Evolutionary conservation across 2,888 invertebrate species (phyloP).

Genomic region (Napeogenes inachia): DNA sequence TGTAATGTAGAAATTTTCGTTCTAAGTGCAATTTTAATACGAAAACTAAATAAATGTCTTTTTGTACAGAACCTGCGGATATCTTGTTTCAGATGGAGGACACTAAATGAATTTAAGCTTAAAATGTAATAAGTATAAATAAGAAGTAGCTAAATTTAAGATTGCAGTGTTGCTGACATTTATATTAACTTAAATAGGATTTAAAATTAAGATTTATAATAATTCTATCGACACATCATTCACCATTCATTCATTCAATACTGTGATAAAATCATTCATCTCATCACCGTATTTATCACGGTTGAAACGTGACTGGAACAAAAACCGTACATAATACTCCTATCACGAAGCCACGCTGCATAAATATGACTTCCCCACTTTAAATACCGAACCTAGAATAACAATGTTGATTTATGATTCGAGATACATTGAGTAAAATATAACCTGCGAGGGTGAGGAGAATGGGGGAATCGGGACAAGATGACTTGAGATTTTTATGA

Average conservation of each 20-base stretch:
- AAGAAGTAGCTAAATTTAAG: too few relatives aligned
- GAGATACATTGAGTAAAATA: slow-evolving; percentile 52
- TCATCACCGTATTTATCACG: slow-evolving; percentile 17
- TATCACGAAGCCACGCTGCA: slow-evolving; percentile 52
- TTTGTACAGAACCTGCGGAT: too few relatives aligned
- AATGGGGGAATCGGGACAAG: slow-evolving; percentile 20
- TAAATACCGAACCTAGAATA: slow-evolving; percentile 40
- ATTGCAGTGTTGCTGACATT: too few relatives aligned
- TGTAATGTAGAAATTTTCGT: too few relatives aligned
- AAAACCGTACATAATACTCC: slow-evolving; percentile 39
- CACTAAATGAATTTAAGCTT: too few relatives aligned
- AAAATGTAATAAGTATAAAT: too few relatives aligned
- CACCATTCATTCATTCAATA: slow-evolving; percentile 21
- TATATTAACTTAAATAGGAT: too few relatives aligned
- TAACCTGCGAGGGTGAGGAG: slow-evolving; percentile 36
- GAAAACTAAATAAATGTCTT: too few relatives aligned
- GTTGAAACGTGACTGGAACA: slow-evolving; percentile 36
- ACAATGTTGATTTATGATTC: slow-evolving; percentile 61
- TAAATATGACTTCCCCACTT: slow-evolving; percentile 59
- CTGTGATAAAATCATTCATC: slow-evolving; percentile 9
- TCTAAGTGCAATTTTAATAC: too few relatives aligned
- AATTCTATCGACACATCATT: background rate
- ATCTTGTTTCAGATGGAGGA: too few relatives aligned
- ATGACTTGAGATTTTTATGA: background rate
- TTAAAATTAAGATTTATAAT: background rate